phyloP scores from a whole-genome alignment of 2,888 invertebrate species.

The Eudasyphora cyanicolor region DNA sequence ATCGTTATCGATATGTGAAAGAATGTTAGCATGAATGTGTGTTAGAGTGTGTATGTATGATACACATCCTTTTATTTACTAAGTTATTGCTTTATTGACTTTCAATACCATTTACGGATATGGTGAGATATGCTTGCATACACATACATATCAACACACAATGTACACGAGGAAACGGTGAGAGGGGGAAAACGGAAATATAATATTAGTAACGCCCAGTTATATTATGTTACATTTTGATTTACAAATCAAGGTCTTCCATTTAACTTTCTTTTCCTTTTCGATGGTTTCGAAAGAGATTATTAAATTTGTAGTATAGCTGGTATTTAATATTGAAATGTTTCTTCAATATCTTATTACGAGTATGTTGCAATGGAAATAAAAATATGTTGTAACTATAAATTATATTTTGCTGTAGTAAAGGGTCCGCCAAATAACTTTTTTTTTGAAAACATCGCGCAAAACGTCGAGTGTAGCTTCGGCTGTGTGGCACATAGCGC shows the following conservation, averaged over 20 bases:
- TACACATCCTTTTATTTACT: constrained; percentile 47
- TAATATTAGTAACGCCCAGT: constrained; percentile 10
- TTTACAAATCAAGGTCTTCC: constrained; percentile 24
- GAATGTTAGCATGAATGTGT: background rate
- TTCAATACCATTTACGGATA: constrained; percentile 41
- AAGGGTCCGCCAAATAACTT: too few relatives aligned
- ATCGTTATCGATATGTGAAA: constrained; percentile 7
- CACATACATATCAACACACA: background rate
- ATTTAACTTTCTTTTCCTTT: background rate
- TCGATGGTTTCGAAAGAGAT: background rate
- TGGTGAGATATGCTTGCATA: background rate
- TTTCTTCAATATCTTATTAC: too few relatives aligned
- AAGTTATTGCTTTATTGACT: constrained; percentile 54
- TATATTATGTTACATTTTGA: constrained; percentile 9
- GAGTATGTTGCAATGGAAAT: too few relatives aligned
- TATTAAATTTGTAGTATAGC: background rate
- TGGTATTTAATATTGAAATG: too few relatives aligned
- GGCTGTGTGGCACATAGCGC: too few relatives aligned
- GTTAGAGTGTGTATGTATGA: background rate
- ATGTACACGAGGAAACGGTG: background rate
- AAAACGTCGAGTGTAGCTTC: too few relatives aligned
- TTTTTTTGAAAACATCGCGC: too few relatives aligned
- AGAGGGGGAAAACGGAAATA: background rate
- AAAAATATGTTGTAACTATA: too few relatives aligned
- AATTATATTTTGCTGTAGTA: too few relatives aligned